Base-by-base conservation (phyloP, 2,113 vertebrate genomes). In the Chiloscyllium plagiosum region DNA sequence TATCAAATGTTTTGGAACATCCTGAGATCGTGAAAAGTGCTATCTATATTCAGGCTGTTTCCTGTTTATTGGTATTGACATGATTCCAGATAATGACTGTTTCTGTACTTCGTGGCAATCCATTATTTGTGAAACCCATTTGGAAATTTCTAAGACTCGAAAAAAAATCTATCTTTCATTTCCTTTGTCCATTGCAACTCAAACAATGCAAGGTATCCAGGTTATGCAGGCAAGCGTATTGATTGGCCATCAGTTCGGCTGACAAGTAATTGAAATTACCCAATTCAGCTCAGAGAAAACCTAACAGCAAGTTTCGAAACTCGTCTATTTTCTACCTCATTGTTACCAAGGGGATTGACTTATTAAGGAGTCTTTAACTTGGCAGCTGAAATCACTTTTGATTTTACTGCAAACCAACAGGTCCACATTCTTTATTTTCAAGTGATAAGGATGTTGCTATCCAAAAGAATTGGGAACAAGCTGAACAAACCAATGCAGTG, bases 311-410 rank as follows among this genome's bases (percentile, higher is more conserved):
- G 24, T 70, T 72, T 70, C 17, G 6, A 95, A 69, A 69, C 37
- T 20, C 37, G 42, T 69, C 22, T 93, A 66, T 65, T 68, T 66
- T 22, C 89, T 95, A 47, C 42, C 69, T 72, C 69, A 15, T 5
- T 72, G 24, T 52, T 29, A 72, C 4, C 94, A 33, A 76, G 68
- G 29, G 33, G 66, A 95, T 52, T 95, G n/a, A 69, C 50, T 52
- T 95, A 47, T 52, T 50, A 47, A 72, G 52, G 20, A 69, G 5
- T 33, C 69, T 52, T 95, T 52, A 29, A 95, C 5, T 72, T 93
- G 56, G 19, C 89, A 42, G 61, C n/a, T 93, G 61, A 93, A 93
- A n/a, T 93, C 89, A 66, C n/a, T 66, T 93, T 92, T 33, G n/a
- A 93, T 95, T 65, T 90, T 52, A 61, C 52, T 8, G 26, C 87